Base-by-base conservation (phyloP, 2,797 vertebrate species). In the Anabacerthia variegaticeps region DNA sequence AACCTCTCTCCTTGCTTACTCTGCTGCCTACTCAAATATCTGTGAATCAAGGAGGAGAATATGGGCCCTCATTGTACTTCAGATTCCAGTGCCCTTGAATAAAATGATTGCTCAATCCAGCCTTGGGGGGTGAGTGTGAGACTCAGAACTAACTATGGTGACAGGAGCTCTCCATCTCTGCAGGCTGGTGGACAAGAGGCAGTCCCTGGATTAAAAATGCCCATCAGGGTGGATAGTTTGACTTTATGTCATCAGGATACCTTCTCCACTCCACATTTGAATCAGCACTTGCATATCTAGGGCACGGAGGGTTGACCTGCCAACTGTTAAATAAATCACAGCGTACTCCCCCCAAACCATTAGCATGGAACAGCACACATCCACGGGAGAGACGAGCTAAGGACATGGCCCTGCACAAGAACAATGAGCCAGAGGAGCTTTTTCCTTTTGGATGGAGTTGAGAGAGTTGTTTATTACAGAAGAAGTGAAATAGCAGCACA, bases 21-120 rank as follows among this genome's bases (percentile, higher is more conserved):
- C 63, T 90, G 34, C 94, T 95, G 88, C 92, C 96, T 68, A 93
- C 91, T 96, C 85, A 82, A 14, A 73, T 96, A 88, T 87, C 95
- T 88, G 83, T 73, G 86, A 88, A 89, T 84, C 56, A 63, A 82
- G 85, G 76, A 93, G 86, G 55, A 82, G 49, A 93, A 88, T 6
- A 66, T 22, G 27, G 80, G 56, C 34, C 78, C 59, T 46, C 44
- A 74, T 61, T 41, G 24, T 75, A 15, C 69, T 76, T 58, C 58
- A 69, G 71, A n/a, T 85, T 63, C 73, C 63, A 15, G 34, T 39
- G 88, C 66, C 85, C 91, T 91, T 82, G 77, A 26, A 59, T 39
- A 73, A 69, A 73, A 66, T 1, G 2, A 52, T 56, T 69, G 79
- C 17, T 91, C 72, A 52, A 3, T 15, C 56, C 92, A 86, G 23